Evolutionary conservation across 2,888 invertebrate genomes (phyloP).

Genomic region (Gastracanthus pulcherrimus): DNA sequence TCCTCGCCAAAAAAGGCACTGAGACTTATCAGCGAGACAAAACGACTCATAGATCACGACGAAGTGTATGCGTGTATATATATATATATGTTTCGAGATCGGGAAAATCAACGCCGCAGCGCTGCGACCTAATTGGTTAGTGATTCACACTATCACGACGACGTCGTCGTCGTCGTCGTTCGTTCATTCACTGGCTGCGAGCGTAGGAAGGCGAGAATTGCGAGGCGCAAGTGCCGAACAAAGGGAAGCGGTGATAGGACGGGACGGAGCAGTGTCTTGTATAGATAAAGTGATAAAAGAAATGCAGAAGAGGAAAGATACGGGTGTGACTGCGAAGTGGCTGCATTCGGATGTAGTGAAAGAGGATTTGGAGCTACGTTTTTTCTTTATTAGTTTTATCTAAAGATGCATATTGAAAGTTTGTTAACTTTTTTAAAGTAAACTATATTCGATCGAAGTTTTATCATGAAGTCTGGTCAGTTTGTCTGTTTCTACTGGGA

Average conservation of each 20-base stretch:
- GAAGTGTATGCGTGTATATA: not conserved
- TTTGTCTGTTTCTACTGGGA: not conserved
- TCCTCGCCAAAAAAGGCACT: not conserved
- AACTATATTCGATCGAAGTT: not conserved
- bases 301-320: not conserved
- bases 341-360: not conserved
- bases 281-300: slow-evolving; percentile 13
- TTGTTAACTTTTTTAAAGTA: no score
- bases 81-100: not conserved
- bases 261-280: not conserved
- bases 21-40: not conserved
- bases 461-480: not conserved
- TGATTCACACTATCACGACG: slow-evolving; percentile 38
- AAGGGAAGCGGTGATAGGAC: not conserved
- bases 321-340: not conserved
- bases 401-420: no score
- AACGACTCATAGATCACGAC: not conserved
- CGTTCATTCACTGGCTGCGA: not conserved
- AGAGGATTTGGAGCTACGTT: not conserved
- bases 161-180: not conserved
- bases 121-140: slow-evolving; percentile 29
- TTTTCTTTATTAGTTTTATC: not conserved
- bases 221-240: slow-evolving; percentile 34
- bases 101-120: not conserved
- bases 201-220: slow-evolving; percentile 30